Evolutionary conservation across 2,888 invertebrate genomes (phyloP).

Genomic region (Eremobia ochroleuca): DNA sequence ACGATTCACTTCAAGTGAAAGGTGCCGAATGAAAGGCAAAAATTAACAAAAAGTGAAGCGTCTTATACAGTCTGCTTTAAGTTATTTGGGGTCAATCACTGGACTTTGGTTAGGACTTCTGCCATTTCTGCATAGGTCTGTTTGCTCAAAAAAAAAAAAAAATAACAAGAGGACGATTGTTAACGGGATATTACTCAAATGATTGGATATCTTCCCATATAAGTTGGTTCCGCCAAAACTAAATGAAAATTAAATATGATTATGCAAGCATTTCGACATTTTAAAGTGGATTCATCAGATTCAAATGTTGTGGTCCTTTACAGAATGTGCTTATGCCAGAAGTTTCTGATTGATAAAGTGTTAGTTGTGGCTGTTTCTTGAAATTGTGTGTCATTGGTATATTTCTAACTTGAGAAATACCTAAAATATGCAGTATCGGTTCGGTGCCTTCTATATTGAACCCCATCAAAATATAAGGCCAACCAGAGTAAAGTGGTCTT

Average conservation of each 20-base stretch:
- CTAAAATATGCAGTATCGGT: not conserved
- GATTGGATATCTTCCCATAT: not conserved
- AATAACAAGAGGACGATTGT: not conserved
- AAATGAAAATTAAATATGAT: not conserved
- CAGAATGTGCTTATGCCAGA: not conserved
- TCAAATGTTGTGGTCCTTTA: conserved; percentile 14
- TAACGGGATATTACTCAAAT: not conserved
- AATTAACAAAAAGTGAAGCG: not conserved
- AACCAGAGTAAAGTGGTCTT: not conserved
- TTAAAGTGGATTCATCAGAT: not conserved
- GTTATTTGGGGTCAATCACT: not conserved
- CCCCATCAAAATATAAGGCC: too few species aligned
- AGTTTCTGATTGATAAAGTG: not conserved
- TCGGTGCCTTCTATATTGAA: not conserved
- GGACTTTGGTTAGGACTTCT: not conserved
- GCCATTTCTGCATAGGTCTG: not conserved
- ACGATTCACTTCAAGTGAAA: not conserved
- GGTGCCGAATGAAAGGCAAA: not conserved
- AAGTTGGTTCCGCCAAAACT: not conserved
- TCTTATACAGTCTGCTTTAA: not conserved
- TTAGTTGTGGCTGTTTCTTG: too few species aligned
- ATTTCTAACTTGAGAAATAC: not conserved
- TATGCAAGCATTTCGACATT: conserved; percentile 14
- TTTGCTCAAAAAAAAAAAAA: not conserved
- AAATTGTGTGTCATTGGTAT: not conserved